Evolutionary conservation across 1,140 invertebrate genomes (phyloP).

Genomic region (Trachelipus rathkii): DNA sequence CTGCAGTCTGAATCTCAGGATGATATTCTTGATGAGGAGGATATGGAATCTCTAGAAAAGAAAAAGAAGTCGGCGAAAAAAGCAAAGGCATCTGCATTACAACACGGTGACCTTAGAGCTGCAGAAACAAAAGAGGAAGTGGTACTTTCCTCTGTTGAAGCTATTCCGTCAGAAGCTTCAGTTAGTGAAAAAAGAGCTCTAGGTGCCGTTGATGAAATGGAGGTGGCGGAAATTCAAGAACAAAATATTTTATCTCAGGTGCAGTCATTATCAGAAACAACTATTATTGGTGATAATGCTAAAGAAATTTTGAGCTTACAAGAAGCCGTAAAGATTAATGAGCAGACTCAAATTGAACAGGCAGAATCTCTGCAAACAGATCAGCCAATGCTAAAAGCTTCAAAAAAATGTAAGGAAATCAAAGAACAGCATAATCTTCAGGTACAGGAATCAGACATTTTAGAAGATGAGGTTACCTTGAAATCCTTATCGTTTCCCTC

Average conservation of each 20-base stretch:
- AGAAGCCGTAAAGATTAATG: not conserved
- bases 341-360: not conserved
- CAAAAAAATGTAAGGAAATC: not conserved
- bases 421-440: not conserved
- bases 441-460: not conserved
- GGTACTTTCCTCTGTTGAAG: not conserved
- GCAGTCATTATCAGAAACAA: not conserved
- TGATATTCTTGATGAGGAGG: slow-evolving; percentile 22
- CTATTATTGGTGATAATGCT: not conserved
- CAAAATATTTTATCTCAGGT: not conserved
- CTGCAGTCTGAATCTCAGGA: slow-evolving; percentile 27
- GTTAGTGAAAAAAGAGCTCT: not conserved
- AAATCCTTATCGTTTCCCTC: not conserved
- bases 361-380: not conserved
- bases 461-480: not conserved
- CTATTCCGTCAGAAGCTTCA: not conserved
- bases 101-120: not conserved
- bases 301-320: not conserved
- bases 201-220: not conserved
- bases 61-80: not conserved
- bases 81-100: not conserved
- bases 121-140: not conserved
- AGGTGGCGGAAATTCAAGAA: not conserved
- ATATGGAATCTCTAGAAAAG: not conserved
- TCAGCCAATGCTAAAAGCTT: not conserved